phyloP scores from a whole-genome alignment of 2,797 vertebrate genomes.

The Cottoperca gobio region DNA sequence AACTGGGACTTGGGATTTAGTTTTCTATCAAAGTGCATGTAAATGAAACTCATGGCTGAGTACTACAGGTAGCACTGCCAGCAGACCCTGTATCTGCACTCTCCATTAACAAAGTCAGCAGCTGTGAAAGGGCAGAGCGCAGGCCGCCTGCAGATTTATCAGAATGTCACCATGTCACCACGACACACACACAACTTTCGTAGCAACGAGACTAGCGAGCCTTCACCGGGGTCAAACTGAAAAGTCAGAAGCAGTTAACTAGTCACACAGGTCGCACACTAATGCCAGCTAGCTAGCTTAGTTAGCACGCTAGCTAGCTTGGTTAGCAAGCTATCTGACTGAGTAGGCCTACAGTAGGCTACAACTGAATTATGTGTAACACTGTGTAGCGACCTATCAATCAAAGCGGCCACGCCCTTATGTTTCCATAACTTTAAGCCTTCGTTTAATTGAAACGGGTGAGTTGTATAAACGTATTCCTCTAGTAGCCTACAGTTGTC shows the following conservation, averaged over 20 bases:
- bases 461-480: too few species aligned
- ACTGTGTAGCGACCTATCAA: too few species aligned
- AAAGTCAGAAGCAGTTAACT: conserved; percentile 54
- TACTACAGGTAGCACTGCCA: conserved; percentile 12
- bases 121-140: conserved; percentile 75
- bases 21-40: conserved; percentile 13
- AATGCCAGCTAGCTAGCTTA: too few species aligned
- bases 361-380: too few species aligned
- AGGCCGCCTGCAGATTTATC: conserved; percentile 68
- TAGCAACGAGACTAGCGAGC: conserved; percentile 7
- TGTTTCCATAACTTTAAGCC: too few species aligned
- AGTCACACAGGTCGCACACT: neutral
- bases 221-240: conserved; percentile 63
- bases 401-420: too few species aligned
- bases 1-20: neutral
- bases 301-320: too few species aligned
- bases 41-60: conserved; percentile 16
- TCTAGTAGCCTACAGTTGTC: too few species aligned
- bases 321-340: too few species aligned
- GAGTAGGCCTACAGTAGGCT: too few species aligned
- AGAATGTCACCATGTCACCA: conserved; percentile 65
- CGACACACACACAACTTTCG: conserved; percentile 14
- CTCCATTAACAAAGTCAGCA: conserved; percentile 74
- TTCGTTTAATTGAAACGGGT: too few species aligned
- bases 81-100: conserved; percentile 53